Conservation (phyloP, 2,888 invertebrate genomes). For the Ochropleura plecta region DNA sequence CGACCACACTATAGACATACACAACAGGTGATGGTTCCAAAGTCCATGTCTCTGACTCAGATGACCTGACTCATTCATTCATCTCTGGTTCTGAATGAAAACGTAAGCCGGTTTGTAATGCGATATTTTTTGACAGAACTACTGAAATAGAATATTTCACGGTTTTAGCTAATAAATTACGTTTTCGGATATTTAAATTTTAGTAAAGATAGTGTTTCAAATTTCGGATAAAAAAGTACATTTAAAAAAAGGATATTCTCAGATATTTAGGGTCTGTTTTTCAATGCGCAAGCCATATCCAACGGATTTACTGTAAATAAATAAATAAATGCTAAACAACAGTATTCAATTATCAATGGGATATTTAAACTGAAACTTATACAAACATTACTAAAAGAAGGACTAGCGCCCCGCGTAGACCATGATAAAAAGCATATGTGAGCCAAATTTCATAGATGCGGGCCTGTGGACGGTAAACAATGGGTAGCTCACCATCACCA, state of each 20-base stretch:
- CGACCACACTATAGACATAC: neutral
- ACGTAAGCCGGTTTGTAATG: constrained; percentile 60
- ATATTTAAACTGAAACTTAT: neutral
- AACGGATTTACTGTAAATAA: neutral
- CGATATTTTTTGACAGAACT: constrained; percentile 53
- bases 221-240: constrained; percentile 13
- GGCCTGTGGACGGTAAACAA: too few species aligned
- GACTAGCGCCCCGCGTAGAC: too few species aligned
- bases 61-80: constrained; percentile 71
- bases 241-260: constrained; percentile 23
- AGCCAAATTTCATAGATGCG: too few species aligned
- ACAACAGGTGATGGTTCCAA: constrained; percentile 11
- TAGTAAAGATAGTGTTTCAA: constrained; percentile 25
- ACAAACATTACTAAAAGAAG: neutral
- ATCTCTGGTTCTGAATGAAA: constrained; percentile 70
- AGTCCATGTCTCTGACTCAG: constrained; percentile 31
- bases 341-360: neutral
- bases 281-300: neutral
- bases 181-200: constrained; percentile 47
- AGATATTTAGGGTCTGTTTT: neutral
- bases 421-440: too few species aligned
- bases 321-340: neutral
- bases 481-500: too few species aligned
- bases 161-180: constrained; percentile 44
- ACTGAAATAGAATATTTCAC: constrained; percentile 53